phyloP scores from a whole-genome alignment of 2,888 invertebrate species.

The Zaprionus lineosus region DNA sequence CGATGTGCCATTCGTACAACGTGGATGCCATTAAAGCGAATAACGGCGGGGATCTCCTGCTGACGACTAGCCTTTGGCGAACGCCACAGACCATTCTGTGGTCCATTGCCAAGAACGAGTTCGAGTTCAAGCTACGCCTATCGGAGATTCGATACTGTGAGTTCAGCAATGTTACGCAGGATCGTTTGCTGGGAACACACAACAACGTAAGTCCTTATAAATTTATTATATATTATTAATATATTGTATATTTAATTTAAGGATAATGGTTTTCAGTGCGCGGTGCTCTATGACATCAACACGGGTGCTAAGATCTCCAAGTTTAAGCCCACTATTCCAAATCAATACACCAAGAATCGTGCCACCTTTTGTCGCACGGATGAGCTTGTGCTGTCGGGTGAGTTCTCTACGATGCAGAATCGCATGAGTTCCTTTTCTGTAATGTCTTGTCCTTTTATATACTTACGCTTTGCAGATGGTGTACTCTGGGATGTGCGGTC shows the following conservation, averaged over 20 bases:
- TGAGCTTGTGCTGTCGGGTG: constrained; percentile 93
- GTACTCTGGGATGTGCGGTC: constrained; percentile 96
- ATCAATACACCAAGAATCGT: constrained; percentile 95
- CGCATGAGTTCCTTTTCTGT: not conserved
- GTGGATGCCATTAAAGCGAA: constrained; percentile 91
- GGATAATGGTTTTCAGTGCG: constrained; percentile 76
- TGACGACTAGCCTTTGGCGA: constrained; percentile 94
- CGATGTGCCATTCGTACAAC: constrained; percentile 93
- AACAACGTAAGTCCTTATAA: constrained; percentile 85
- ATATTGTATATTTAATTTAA: not conserved
- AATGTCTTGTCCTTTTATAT: too few relatives aligned
- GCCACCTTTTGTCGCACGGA: constrained; percentile 97
- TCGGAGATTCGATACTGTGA: constrained; percentile 95
- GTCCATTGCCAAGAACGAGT: constrained; percentile 81
- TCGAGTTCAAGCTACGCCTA: constrained; percentile 86
- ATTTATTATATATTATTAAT: too few relatives aligned
- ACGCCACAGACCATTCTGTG: constrained; percentile 86
- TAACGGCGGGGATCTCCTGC: constrained; percentile 89
- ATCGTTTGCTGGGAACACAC: constrained; percentile 94
- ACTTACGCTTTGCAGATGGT: constrained; percentile 93
- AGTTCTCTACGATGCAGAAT: constrained; percentile 13
- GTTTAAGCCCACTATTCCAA: constrained; percentile 91
- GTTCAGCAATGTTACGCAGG: constrained; percentile 93
- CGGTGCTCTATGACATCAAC: constrained; percentile 91
- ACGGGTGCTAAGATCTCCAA: constrained; percentile 90